These are phyloP conservation scores for Drosophila pseudotalamancana DNA, from an alignment of 2,888 invertebrate genomes.

Conservation along the genomic window DNA sequence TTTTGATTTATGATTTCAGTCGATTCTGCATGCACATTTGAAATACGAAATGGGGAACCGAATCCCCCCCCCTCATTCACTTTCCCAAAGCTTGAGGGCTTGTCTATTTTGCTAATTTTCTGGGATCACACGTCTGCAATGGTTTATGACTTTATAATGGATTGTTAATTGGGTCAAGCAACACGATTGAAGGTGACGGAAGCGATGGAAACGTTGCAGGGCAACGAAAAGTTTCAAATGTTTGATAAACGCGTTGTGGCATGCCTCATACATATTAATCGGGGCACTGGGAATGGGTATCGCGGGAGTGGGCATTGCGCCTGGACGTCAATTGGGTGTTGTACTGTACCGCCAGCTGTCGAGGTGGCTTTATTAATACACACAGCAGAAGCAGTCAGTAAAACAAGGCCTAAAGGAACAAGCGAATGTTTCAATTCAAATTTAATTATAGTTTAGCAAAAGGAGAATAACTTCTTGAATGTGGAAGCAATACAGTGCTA, in stretches of 20 bases:
- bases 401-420: neutral
- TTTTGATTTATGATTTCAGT: constrained; percentile 75
- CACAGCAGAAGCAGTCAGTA: constrained; percentile 22
- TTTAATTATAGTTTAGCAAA: constrained; percentile 5
- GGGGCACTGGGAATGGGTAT: neutral
- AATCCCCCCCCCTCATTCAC: constrained; percentile 9
- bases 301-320: neutral
- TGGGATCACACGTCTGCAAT: constrained; percentile 37
- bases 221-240: constrained; percentile 53
- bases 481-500: too few relatives aligned
- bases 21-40: constrained; percentile 67
- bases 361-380: constrained; percentile 12
- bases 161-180: constrained; percentile 69
- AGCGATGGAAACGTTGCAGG: constrained; percentile 7
- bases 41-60: constrained; percentile 53
- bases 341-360: constrained; percentile 40
- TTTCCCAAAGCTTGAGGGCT: constrained; percentile 24
- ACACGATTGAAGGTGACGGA: constrained; percentile 21
- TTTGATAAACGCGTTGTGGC: constrained; percentile 75
- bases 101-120: constrained; percentile 72
- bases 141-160: constrained; percentile 72
- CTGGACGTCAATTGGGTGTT: constrained; percentile 39
- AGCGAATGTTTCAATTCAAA: constrained; percentile 1
- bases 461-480: too few relatives aligned
- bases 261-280: constrained; percentile 74